Evolutionary conservation across 2,797 vertebrate genomes (phyloP), one percentile per base, ranked within the genome.

Genomic region (Orientallactaga sibirica): DNA sequence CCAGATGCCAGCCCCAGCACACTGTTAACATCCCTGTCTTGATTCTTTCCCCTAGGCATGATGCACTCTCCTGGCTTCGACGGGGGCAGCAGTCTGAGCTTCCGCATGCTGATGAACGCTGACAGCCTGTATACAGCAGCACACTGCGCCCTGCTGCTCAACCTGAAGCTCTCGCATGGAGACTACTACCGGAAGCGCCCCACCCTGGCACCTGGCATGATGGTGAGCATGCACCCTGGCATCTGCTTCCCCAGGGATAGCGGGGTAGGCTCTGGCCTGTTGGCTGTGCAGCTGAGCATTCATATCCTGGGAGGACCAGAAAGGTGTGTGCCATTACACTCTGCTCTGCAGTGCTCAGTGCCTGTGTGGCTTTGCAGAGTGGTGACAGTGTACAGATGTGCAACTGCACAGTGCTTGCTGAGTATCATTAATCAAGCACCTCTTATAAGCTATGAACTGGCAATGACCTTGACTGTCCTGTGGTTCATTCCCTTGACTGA

Each of bases 101-200:
- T 99, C 92, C 99, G 99, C 98, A 98, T 98, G 71, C 98, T 99
- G 96, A 99, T 99, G 99, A 99, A 99, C 3, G 99, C 99, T 0
- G 99, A 99, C 92, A 99, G 99, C 41, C 98, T 99, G 58, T 99
- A 99, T 95, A 97, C 99, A 74, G 98, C 99, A 4, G 99, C 99
- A 0, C 99, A 99, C 97, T 99, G 99, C 7, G 98, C 98, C 27
- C 98, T 99, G 48, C 98, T 99, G 91, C 99, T 99, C 96, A 99
- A 99, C 95, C 98, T 99, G 90, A 99, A 99, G 93, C 98, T 99
- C 71, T 99, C 98, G 96, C 99, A 99, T 86, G 98, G 98, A 0
- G 99, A 99, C 97, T 99, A 98, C 98, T 99, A 99, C 98, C 98
- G 98, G 27, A 98, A 98, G 93, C 98, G 99, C 64, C 98, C 98